Evolutionary conservation across 2,888 invertebrate genomes (phyloP).

Genomic region (Enchytraeus crypticus): DNA sequence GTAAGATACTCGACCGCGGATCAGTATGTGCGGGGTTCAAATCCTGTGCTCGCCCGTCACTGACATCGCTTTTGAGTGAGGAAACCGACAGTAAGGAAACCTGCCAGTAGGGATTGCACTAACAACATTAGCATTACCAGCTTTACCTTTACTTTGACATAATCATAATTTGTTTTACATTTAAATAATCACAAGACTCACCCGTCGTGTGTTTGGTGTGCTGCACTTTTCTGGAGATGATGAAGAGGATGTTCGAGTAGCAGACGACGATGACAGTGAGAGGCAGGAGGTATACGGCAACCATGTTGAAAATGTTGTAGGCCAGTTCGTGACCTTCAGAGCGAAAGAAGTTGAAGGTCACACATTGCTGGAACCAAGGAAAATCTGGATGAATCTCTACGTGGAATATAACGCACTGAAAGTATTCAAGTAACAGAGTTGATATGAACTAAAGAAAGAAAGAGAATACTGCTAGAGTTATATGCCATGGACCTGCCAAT

Average conservation of each 20-base stretch:
- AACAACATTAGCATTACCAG: no score
- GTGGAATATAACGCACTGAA: slow-evolving; percentile 15
- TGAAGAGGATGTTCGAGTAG: slow-evolving; percentile 10
- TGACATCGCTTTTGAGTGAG: not conserved
- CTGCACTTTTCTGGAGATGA: slow-evolving; percentile 7
- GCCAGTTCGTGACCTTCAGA: not conserved
- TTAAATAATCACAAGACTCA: not conserved
- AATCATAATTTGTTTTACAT: no score
- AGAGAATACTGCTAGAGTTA: no score
- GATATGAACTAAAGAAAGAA: no score
- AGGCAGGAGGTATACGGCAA: slow-evolving; percentile 11
- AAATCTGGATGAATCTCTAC: slow-evolving; percentile 8
- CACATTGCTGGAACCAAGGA: slow-evolving; percentile 11
- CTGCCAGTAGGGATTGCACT: no score
- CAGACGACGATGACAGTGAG: slow-evolving; percentile 13
- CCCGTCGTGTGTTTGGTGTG: not conserved
- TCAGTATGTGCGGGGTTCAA: no score
- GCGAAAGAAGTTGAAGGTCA: slow-evolving; percentile 16
- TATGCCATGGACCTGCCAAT: no score
- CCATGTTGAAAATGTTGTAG: slow-evolving; percentile 15
- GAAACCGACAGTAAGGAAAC: not conserved
- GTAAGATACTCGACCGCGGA: no score
- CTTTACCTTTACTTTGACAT: not conserved
- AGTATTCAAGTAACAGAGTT: no score
- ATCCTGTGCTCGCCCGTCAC: no score